Percentiles rank a stretch among this genome's conserved stretches.
Evolutionary conservation across 2,888 invertebrate genomes (phyloP).

Genomic region (Dorcus hopei): DNA sequence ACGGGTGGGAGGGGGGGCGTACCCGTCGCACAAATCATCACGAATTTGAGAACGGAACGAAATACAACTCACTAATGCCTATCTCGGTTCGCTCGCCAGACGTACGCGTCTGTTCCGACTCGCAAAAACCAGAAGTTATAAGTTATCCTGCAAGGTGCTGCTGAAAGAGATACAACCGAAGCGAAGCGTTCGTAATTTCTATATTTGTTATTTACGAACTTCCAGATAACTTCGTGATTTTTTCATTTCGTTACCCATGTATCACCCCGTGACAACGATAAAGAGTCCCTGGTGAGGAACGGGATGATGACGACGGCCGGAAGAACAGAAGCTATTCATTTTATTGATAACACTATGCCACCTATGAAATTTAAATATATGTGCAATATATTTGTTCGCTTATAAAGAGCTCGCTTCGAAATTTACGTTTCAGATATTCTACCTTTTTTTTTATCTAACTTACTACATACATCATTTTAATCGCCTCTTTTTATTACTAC

Average conservation of each 20-base stretch:
- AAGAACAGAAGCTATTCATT: slow-evolving; percentile 40
- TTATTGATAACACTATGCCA: slow-evolving; percentile 38
- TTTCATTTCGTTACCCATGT: slow-evolving; percentile 34
- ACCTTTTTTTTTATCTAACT: too few relatives aligned
- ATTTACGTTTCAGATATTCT: too few relatives aligned
- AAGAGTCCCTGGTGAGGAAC: slow-evolving; percentile 32
- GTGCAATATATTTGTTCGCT: slow-evolving; percentile 2
- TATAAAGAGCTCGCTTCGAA: too few relatives aligned
- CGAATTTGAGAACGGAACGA: slow-evolving; percentile 29
- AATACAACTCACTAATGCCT: slow-evolving; percentile 26
- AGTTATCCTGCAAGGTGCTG: slow-evolving; percentile 31
- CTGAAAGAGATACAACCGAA: slow-evolving; percentile 28
- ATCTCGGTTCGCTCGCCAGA: slow-evolving; percentile 25
- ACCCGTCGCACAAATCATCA: slow-evolving; percentile 41
- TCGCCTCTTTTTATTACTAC: too few relatives aligned
- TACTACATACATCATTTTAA: too few relatives aligned
- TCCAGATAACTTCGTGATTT: slow-evolving; percentile 32
- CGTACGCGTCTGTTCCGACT: slow-evolving; percentile 28
- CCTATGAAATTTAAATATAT: slow-evolving; percentile 24
- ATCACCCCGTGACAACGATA: slow-evolving; percentile 32
- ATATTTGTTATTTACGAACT: slow-evolving; percentile 35
- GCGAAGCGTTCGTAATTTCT: slow-evolving; percentile 28
- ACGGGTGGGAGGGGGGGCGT: slow-evolving; percentile 22
- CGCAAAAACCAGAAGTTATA: slow-evolving; percentile 32
- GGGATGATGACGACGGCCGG: slow-evolving; percentile 35